phyloP scores from a whole-genome alignment of 2,113 vertebrate species.

The Melospiza melodia region DNA sequence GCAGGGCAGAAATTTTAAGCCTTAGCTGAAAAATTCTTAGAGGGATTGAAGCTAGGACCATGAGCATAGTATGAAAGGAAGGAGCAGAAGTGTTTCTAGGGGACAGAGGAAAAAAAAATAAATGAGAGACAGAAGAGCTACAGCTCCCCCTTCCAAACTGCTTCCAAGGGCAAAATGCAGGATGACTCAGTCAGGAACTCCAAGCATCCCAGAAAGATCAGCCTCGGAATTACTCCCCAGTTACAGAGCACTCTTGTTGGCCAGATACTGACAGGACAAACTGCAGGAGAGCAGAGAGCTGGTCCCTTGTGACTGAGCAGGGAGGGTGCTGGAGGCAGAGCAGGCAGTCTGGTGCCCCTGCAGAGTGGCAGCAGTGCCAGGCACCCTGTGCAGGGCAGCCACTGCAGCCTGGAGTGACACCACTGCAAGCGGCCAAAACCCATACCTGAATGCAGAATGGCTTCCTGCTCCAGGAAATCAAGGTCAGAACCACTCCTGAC shows the following conservation, averaged over 20 bases:
- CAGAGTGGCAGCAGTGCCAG: background rate
- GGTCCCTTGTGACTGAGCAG: rapidly evolving
- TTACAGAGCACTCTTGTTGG: background rate
- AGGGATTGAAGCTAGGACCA: background rate
- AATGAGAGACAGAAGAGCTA: background rate
- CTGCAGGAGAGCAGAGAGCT: background rate
- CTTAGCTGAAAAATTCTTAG: background rate
- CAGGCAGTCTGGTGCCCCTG: background rate
- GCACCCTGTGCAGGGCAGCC: background rate
- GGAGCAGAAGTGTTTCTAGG: background rate
- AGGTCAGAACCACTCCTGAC: background rate
- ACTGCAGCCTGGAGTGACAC: background rate
- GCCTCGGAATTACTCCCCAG: background rate
- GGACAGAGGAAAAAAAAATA: background rate
- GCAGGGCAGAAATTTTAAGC: background rate
- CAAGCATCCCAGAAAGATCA: background rate
- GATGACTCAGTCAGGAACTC: background rate
- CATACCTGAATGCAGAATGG: background rate
- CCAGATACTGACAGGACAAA: background rate
- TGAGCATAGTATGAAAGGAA: background rate
- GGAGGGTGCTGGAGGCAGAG: background rate
- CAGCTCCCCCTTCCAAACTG: background rate
- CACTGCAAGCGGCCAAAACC: background rate
- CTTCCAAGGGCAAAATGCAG: background rate
- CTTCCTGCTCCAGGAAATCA: background rate